These are phyloP conservation scores for Protophormia terraenovae DNA, from an alignment of 2,888 invertebrate species.

Conservation along the genomic window DNA sequence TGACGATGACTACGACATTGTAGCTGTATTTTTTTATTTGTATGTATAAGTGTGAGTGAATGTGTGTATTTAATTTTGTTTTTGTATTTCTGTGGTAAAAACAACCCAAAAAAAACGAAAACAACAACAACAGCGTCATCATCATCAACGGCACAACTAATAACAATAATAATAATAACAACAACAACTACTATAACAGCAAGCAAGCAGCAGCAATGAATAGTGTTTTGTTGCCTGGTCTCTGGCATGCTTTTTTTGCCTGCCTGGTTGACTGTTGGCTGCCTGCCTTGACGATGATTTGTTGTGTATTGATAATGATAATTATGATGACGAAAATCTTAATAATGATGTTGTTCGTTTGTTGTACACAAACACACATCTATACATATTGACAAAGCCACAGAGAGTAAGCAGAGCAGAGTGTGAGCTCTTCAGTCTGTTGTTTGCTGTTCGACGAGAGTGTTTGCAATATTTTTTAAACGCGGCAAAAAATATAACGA, in stretches of 20 bases:
- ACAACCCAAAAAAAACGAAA: conserved; percentile 13
- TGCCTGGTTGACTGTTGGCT: conserved; percentile 33
- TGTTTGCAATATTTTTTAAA: conserved; percentile 63
- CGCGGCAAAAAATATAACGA: conserved; percentile 43
- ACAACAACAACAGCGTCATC: conserved; percentile 39
- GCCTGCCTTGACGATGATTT: conserved; percentile 54
- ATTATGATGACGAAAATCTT: conserved; percentile 33
- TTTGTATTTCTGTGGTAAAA: conserved; percentile 57
- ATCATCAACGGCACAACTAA: conserved; percentile 19
- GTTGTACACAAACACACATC: no score
- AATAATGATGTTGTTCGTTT: conserved; percentile 63
- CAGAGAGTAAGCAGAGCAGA: conserved; percentile 26
- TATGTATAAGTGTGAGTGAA: neutral
- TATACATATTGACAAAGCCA: no score
- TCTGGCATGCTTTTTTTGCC: neutral
- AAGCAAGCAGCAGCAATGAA: conserved; percentile 38
- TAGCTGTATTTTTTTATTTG: conserved; percentile 49
- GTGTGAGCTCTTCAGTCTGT: conserved; percentile 65
- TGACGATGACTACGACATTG: conserved; percentile 58
- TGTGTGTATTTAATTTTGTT: conserved; percentile 37
- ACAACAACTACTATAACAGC: no score
- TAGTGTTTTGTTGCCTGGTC: conserved; percentile 47
- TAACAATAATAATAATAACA: conserved; percentile 41
- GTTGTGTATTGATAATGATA: conserved; percentile 45
- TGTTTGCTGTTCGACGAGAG: conserved; percentile 61